A percentile compares a stretch with the other conserved stretches of the same genome.
phyloP scores from a whole-genome alignment of 2,797 vertebrate species.

The Petrocephalus schoutedeni region DNA sequence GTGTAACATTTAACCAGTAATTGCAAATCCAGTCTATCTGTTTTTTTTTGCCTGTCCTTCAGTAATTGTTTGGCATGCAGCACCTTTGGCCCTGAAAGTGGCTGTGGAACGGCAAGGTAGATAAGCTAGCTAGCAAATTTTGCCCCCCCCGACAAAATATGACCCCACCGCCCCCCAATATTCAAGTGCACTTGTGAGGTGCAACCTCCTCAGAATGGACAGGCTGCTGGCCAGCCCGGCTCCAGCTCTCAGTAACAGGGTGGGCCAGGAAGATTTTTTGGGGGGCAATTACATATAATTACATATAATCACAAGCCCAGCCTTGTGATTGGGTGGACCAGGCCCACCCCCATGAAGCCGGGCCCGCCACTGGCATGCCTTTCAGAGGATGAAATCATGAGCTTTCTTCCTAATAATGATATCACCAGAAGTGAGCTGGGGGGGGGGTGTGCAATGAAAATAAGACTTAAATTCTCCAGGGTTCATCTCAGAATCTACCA shows the following conservation, averaged over 20 bases:
- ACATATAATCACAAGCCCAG: no score
- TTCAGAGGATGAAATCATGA: background rate
- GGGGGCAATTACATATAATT: no score
- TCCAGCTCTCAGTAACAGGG: no score
- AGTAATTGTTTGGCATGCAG: background rate
- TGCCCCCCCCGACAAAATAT: background rate
- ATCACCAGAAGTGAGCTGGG: background rate
- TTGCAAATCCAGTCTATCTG: background rate
- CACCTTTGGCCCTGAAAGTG: background rate
- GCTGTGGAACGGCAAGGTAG: background rate
- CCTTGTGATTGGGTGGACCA: no score
- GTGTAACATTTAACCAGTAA: background rate
- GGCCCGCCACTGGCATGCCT: no score
- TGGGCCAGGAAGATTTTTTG: no score
- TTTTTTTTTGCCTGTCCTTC: background rate
- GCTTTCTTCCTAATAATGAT: background rate
- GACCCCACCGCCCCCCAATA: background rate
- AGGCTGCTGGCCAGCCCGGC: background rate
- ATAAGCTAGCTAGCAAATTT: background rate
- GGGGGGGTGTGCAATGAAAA: background rate
- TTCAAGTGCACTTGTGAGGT: background rate
- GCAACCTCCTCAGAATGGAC: background rate
- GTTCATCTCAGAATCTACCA: background rate
- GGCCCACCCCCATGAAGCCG: no score
- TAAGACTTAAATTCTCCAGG: background rate